These are phyloP conservation scores for Dinomys branickii DNA, from an alignment of 2,113 vertebrate genomes.

Conservation along the genomic window DNA sequence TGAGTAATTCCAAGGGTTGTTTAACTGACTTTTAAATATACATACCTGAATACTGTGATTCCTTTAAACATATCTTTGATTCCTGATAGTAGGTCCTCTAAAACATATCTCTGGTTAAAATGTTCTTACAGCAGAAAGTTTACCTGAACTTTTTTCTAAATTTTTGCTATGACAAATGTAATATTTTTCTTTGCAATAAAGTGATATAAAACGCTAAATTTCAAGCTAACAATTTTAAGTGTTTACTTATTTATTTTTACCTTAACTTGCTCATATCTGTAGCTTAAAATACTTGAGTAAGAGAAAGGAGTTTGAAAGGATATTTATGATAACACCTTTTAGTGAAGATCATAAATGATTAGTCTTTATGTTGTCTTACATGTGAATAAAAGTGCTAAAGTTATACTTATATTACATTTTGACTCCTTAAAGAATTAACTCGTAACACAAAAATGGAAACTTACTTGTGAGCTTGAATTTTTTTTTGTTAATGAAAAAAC, in stretches of 20 bases:
- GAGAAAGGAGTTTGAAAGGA: background rate
- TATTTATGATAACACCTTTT: background rate
- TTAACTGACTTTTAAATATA: constrained; percentile 12
- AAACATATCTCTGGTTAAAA: background rate
- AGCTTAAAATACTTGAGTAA: background rate
- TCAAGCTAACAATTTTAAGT: background rate
- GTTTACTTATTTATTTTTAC: constrained; percentile 39
- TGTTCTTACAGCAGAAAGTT: background rate
- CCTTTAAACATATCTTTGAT: background rate
- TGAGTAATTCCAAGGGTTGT: background rate
- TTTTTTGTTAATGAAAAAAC: background rate
- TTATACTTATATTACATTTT: constrained; percentile 12
- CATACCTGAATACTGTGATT: background rate
- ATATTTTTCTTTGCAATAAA: background rate
- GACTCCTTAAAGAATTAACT: background rate
- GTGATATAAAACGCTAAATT: background rate
- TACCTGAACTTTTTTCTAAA: background rate
- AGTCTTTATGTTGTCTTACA: background rate
- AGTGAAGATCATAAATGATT: background rate
- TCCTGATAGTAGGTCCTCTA: background rate
- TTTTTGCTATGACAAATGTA: constrained; percentile 20
- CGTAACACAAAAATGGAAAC: background rate
- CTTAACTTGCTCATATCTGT: background rate
- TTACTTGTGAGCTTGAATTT: background rate
- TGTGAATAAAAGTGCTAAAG: background rate